These are phyloP conservation scores for Chrysolina americana DNA, from an alignment of 2,888 invertebrate genomes.

Conservation along the genomic window DNA sequence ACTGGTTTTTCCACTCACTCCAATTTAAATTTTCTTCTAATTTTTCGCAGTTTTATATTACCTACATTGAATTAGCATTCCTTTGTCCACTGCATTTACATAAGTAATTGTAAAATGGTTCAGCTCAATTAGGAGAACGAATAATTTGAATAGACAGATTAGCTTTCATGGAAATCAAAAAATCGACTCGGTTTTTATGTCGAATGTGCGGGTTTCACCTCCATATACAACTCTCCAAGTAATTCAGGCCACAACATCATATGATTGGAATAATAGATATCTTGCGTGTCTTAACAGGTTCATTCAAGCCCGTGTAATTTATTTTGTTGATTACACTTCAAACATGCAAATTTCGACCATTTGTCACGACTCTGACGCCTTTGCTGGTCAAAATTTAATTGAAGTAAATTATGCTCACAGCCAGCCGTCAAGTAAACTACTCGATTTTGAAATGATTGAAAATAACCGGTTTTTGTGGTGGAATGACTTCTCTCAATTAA, in stretches of 20 bases:
- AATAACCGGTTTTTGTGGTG: not conserved
- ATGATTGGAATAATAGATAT: conserved; percentile 40
- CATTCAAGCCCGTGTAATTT: conserved; percentile 41
- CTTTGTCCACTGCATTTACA: too few relatives aligned
- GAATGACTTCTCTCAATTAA: too few relatives aligned
- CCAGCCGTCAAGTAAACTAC: conserved; percentile 11
- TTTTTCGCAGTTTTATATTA: too few relatives aligned
- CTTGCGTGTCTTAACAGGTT: conserved; percentile 44
- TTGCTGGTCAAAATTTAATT: conserved; percentile 41
- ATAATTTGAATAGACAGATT: too few relatives aligned
- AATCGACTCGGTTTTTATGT: not conserved
- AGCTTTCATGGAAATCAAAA: not conserved
- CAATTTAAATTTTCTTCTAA: too few relatives aligned
- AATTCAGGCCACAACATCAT: conserved; percentile 34
- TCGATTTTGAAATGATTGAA: not conserved
- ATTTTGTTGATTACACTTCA: conserved; percentile 40
- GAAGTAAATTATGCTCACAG: conserved; percentile 21
- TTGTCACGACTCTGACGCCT: conserved; percentile 40
- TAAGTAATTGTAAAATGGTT: too few relatives aligned
- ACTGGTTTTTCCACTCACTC: too few relatives aligned
- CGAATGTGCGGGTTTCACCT: not conserved
- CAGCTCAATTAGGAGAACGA: too few relatives aligned
- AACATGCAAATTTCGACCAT: conserved; percentile 42
- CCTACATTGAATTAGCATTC: too few relatives aligned
- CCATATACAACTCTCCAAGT: conserved; percentile 15